Evolutionary conservation across 2,888 invertebrate species (phyloP).

Genomic region (Ecliptopera silaceata): DNA sequence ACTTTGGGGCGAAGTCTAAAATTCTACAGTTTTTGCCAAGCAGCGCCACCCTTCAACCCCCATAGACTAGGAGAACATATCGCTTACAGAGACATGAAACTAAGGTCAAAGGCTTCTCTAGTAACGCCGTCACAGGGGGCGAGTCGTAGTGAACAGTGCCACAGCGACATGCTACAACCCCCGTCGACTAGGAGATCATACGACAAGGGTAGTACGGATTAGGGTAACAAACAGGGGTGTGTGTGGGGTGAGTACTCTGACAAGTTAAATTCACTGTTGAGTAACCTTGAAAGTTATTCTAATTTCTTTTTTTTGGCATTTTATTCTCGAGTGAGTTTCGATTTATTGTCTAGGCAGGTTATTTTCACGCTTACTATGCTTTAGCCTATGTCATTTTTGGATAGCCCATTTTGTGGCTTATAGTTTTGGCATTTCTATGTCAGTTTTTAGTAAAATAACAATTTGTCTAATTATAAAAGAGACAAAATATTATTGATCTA

Average conservation of each 20-base stretch:
- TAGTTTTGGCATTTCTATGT: no score
- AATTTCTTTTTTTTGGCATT: no score
- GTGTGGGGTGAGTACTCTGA: not conserved
- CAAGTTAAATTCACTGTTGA: not conserved
- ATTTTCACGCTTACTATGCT: no score
- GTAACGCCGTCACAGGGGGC: not conserved
- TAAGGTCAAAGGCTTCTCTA: not conserved
- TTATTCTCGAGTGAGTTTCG: not conserved
- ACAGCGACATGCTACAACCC: conserved; percentile 19
- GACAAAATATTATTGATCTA: no score
- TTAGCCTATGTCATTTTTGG: no score
- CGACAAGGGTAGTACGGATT: not conserved
- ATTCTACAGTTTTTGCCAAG: not conserved
- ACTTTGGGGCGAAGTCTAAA: not conserved
- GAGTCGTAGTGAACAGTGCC: conserved; percentile 7
- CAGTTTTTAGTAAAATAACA: no score
- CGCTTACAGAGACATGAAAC: not conserved
- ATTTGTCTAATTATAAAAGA: no score
- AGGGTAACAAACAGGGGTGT: not conserved
- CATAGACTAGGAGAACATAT: conserved; percentile 2
- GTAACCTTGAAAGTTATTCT: not conserved
- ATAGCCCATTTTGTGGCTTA: no score
- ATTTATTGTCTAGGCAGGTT: no score
- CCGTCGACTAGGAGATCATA: conserved; percentile 9
- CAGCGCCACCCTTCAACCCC: conserved; percentile 10